Evolutionary conservation across 1,140 invertebrate species (phyloP).

Genomic region (Zaprionus ornatus): DNA sequence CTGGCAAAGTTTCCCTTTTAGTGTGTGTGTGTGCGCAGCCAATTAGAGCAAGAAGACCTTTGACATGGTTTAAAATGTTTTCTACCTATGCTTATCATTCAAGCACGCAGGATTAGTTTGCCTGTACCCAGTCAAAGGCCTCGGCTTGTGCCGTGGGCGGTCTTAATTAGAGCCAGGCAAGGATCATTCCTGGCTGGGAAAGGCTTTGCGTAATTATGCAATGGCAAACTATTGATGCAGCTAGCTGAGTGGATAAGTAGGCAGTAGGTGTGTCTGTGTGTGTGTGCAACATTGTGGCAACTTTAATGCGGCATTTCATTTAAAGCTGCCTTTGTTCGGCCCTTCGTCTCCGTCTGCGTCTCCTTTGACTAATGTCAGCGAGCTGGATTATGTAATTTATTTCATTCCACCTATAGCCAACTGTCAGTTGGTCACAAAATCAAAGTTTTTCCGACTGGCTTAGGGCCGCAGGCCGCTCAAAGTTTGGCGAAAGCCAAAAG

Average conservation of each 20-base stretch:
- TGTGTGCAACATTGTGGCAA: neutral
- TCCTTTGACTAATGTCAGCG: constrained; percentile 68
- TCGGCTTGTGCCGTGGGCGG: neutral
- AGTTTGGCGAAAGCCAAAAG: constrained; percentile 50
- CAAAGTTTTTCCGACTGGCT: constrained; percentile 43
- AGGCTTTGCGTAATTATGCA: neutral
- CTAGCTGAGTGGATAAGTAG: neutral
- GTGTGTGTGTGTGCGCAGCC: neutral
- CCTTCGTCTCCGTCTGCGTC: constrained; percentile 5
- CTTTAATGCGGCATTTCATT: neutral
- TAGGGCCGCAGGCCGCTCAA: constrained; percentile 38
- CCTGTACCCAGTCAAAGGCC: neutral
- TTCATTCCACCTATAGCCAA: constrained; percentile 40
- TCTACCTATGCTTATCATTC: neutral
- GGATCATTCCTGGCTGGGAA: neutral
- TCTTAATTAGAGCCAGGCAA: neutral
- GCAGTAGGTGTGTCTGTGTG: neutral
- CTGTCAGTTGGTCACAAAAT: constrained; percentile 47
- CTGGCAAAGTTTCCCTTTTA: neutral
- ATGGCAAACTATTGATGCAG: neutral
- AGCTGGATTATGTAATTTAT: constrained; percentile 75
- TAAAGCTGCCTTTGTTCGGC: constrained; percentile 2
- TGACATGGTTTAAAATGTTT: constrained; percentile 2
- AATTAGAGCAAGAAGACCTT: neutral
- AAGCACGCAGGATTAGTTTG: neutral